A percentile compares a stretch with the other conserved stretches of the same genome.
These are phyloP conservation scores for Hydropotes inermis DNA, from an alignment of 2,113 vertebrate species.

Conservation along the genomic window DNA sequence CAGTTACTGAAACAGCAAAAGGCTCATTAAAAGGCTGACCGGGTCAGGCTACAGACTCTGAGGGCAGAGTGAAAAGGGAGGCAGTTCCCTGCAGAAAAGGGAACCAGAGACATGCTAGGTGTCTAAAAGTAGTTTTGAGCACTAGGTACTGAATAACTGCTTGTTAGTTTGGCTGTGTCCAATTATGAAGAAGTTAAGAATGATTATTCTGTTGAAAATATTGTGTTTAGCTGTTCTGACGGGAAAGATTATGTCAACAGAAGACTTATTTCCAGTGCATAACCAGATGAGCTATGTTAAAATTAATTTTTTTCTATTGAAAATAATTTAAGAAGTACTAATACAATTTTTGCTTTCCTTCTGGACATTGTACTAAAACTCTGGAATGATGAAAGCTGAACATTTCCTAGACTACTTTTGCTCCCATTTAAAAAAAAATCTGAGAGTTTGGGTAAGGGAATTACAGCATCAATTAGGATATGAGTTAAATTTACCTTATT, in stretches of 20 bases:
- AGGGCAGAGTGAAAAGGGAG: not conserved
- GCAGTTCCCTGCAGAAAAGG: not conserved
- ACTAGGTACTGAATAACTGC: not conserved
- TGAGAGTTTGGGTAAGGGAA: not conserved
- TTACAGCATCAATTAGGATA: not conserved
- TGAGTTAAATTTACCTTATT: not conserved
- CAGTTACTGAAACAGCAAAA: not conserved
- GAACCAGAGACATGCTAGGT: not conserved
- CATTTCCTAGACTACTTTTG: constrained; percentile 1
- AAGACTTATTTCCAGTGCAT: not conserved
- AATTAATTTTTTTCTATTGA: not conserved
- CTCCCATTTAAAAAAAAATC: not conserved
- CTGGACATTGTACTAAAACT: not conserved
- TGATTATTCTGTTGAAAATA: not conserved
- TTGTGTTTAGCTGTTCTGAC: not conserved
- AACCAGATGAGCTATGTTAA: not conserved
- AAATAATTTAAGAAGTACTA: not conserved
- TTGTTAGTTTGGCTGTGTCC: not conserved
- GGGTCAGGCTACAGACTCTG: not conserved
- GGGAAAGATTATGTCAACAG: not conserved
- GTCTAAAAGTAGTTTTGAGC: not conserved
- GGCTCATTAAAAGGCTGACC: not conserved
- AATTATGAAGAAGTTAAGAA: not conserved
- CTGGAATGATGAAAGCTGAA: not conserved
- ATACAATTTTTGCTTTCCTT: not conserved